phyloP scores from a whole-genome alignment of 2,888 invertebrate genomes.

The Cordilura impudica region DNA sequence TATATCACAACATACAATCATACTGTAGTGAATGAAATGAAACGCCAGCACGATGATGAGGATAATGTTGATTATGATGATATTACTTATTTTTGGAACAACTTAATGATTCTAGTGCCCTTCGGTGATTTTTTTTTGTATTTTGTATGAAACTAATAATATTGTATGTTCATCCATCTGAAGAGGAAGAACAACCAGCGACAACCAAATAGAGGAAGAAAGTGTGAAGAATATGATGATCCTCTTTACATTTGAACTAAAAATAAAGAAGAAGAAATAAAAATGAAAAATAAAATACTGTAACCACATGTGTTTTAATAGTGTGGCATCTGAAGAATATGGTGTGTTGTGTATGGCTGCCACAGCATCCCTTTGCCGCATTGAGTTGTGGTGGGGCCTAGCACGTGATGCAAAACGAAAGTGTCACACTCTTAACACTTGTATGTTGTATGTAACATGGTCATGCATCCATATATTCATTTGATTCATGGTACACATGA shows the following conservation, averaged over 20 bases:
- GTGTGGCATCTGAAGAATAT: constrained; percentile 24
- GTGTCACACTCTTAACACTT: constrained; percentile 62
- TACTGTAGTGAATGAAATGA: constrained; percentile 19
- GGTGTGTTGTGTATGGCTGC: constrained; percentile 26
- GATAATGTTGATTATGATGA: constrained; percentile 29
- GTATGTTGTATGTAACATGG: neutral
- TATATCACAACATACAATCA: constrained; percentile 16
- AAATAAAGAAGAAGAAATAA: constrained; percentile 6
- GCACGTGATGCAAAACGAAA: constrained; percentile 62
- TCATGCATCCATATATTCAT: neutral
- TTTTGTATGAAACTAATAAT: constrained; percentile 49
- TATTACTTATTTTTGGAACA: constrained; percentile 57
- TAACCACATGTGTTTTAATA: constrained; percentile 39
- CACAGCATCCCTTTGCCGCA: constrained; percentile 36
- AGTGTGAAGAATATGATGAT: constrained; percentile 43
- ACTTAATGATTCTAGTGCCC: constrained; percentile 59
- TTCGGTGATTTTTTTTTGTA: constrained; percentile 33
- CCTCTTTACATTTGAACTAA: constrained; percentile 17
- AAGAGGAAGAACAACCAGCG: neutral
- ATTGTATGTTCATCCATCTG: neutral
- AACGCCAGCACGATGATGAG: constrained; percentile 35
- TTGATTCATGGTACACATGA: neutral
- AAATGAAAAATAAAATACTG: constrained; percentile 22
- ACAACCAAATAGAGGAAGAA: neutral
- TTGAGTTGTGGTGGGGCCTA: constrained; percentile 33